Conservation (phyloP, 1,140 invertebrate species). For the Apolygus lucorum region DNA sequence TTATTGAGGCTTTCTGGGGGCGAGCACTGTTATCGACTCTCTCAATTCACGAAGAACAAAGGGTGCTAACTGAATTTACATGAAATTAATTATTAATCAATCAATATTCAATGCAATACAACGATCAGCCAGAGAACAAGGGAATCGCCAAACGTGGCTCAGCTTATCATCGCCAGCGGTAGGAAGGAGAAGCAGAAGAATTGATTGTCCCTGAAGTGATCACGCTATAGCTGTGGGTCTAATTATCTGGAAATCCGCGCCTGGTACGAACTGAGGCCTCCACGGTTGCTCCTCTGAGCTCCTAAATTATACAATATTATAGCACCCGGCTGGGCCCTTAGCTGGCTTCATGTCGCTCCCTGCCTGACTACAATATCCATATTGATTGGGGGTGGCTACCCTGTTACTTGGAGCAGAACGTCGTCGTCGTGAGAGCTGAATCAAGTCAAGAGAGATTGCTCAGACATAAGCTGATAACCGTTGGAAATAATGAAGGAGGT, state of each 20-base stretch:
- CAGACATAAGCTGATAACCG: too few relatives aligned
- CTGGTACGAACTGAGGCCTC: not conserved
- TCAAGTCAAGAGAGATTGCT: too few relatives aligned
- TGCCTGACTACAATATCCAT: not conserved
- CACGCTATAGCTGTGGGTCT: slow-evolving; percentile 1
- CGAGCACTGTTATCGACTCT: too few relatives aligned
- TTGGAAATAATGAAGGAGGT: too few relatives aligned
- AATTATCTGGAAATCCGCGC: slow-evolving; percentile 16
- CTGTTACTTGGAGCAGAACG: too few relatives aligned
- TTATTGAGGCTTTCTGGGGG: too few relatives aligned
- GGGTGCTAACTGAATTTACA: too few relatives aligned
- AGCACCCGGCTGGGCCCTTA: not conserved
- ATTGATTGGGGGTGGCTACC: not conserved
- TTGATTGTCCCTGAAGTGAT: slow-evolving; percentile 14
- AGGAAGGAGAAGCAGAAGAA: not conserved
- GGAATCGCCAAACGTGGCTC: not conserved
- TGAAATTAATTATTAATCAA: not conserved
- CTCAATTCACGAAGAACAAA: too few relatives aligned
- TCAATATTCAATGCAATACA: not conserved
- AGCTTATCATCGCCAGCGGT: not conserved
- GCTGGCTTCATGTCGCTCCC: not conserved
- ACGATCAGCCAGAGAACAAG: not conserved
- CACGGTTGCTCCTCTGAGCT: not conserved
- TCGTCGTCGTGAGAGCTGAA: too few relatives aligned
- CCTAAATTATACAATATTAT: slow-evolving; percentile 12